Evolutionary conservation across 2,113 vertebrate species (phyloP), one percentile per base, ranked within the genome.

Genomic region (Cololabis saira): DNA sequence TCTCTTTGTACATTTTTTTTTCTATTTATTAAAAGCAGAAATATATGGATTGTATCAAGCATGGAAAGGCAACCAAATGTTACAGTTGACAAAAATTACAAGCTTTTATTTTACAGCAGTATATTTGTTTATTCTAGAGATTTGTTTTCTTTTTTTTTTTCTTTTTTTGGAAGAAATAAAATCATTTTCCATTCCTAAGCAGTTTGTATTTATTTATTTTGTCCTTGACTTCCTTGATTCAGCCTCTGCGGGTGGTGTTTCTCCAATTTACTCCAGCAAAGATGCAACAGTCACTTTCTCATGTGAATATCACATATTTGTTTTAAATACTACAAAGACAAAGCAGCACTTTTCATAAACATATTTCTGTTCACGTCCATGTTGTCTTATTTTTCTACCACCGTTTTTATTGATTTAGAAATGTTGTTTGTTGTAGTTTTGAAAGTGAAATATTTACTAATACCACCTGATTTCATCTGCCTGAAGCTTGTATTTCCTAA

Each of bases 11-110:
- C 82, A 91, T 62, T 87, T 87, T 84, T 86, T 15, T 47, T 87
- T 87, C 80, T 92, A 93, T 92, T 94, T 93, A 94, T 93, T 92
- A 91, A 91, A 91, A 84, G 89, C 89, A 90, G 85, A 90, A 84
- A 67, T 90, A 89, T 93, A 90, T 88, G 81, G 90, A 92, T 89
- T 91, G 88, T 86, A 91, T 91, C 87, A 78, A 87, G 92, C 90
- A 90, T 91, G 86, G 82, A 86, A 82, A 86, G 68, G 71, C 57
- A 81, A 83, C 84, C 71, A 60, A 78, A 73, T 80, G 80, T 87
- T 83, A 72, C 79, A 64, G 69, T 68, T 53, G 66, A 84, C 61
- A 69, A 70, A 84, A 83, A 85, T 90, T 83, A 89, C 85, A 90
- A 80, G 90, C 85, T 88, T 88, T 89, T 89, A 90, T 90, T 91